Percentiles rank a stretch among this genome's conserved stretches.
phyloP scores from a whole-genome alignment of 2,113 vertebrate species.

The Hemibagrus wyckioides region DNA sequence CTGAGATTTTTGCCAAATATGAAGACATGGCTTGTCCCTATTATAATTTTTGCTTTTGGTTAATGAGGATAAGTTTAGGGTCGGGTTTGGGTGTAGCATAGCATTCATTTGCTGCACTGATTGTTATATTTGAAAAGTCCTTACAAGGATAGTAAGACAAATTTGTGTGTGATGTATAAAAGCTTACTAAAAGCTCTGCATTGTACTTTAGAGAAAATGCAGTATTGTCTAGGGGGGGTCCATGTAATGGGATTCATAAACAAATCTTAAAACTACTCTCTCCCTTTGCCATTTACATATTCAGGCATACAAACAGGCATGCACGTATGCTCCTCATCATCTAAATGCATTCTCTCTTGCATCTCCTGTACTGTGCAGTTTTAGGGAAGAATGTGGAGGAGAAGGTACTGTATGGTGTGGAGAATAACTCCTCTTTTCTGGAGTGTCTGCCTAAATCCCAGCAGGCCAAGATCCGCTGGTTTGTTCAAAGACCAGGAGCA shows the following conservation, averaged over 20 bases:
- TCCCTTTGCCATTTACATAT: conserved; percentile 5
- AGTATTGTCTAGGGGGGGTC: conserved; percentile 45
- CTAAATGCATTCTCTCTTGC: conserved; percentile 6
- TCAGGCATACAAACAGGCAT: background rate
- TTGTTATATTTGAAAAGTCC: background rate
- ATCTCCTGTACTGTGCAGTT: conserved; percentile 12
- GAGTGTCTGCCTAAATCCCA: conserved; percentile 97
- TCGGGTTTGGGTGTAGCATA: background rate
- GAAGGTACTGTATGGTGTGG: conserved; percentile 92
- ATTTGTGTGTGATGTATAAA: conserved; percentile 24
- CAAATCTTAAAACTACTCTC: conserved; percentile 27
- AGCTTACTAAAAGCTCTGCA: conserved; percentile 40
- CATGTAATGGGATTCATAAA: conserved; percentile 27
- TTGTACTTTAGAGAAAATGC: conserved; percentile 31
- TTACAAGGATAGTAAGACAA: background rate
- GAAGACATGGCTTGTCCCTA: background rate
- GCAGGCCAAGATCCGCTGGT: conserved; percentile 92
- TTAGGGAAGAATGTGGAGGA: conserved; percentile 80
- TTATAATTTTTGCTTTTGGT: background rate
- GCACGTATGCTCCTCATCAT: background rate
- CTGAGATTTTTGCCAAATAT: background rate
- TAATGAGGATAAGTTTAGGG: background rate
- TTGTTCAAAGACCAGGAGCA: conserved; percentile 82
- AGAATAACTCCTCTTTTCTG: conserved; percentile 96
- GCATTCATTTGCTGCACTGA: background rate